Percentiles rank a stretch among this genome's conserved stretches.
Evolutionary conservation across 2,797 vertebrate species (phyloP).

Genomic region (Pseudotriccus pelzelni): DNA sequence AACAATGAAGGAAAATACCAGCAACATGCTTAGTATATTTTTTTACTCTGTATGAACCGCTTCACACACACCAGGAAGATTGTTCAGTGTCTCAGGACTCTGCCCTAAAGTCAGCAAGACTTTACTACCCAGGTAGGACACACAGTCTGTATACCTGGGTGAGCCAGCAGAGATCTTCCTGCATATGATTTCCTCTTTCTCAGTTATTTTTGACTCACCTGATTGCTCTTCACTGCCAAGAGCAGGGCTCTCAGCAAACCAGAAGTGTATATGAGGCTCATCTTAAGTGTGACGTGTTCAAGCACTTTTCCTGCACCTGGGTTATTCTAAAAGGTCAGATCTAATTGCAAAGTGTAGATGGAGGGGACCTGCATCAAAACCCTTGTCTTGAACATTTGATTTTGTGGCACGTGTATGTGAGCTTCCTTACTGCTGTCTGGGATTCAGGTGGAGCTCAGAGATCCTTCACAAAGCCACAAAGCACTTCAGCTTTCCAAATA

Average conservation of each 20-base stretch:
- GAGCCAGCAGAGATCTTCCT: background rate
- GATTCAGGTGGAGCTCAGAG: background rate
- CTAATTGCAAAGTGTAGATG: background rate
- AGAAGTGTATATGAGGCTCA: background rate
- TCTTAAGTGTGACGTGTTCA: background rate
- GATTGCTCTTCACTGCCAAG: background rate
- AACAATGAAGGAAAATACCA: background rate
- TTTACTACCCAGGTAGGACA: background rate
- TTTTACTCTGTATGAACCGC: background rate
- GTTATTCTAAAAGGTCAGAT: constrained; percentile 20
- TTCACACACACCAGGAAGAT: background rate
- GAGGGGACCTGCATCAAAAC: background rate
- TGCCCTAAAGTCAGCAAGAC: background rate
- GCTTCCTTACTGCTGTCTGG: background rate
- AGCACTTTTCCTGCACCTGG: background rate
- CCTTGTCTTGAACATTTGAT: background rate
- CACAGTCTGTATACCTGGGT: background rate
- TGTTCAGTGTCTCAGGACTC: background rate
- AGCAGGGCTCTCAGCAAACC: background rate
- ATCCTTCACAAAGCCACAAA: background rate
- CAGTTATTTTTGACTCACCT: background rate
- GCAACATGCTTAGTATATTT: background rate
- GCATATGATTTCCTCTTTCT: background rate
- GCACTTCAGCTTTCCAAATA: background rate
- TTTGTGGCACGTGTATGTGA: background rate